Percentiles rank a stretch among this genome's conserved stretches.
Evolutionary conservation across 2,888 invertebrate species (phyloP).

Genomic region (Pollenia labialis): DNA sequence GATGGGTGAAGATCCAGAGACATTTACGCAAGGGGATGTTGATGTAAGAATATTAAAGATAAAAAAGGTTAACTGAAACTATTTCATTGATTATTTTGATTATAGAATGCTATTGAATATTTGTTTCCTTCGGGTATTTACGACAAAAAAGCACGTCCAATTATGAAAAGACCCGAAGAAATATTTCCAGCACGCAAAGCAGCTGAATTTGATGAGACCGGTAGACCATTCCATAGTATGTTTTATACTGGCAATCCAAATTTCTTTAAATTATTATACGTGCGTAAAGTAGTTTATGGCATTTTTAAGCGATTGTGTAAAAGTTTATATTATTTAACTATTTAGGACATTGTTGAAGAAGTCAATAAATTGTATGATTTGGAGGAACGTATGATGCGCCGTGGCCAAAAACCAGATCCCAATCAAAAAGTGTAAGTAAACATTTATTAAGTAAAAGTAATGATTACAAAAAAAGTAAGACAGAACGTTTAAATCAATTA

Average conservation of each 20-base stretch:
- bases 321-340: slow-evolving; percentile 37
- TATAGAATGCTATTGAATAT: slow-evolving; percentile 93
- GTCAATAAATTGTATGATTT: slow-evolving; percentile 88
- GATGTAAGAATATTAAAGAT: slow-evolving; percentile 85
- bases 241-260: slow-evolving; percentile 96
- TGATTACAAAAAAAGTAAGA: too few species aligned
- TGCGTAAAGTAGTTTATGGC: slow-evolving; percentile 85
- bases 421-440: slow-evolving; percentile 86
- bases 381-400: slow-evolving; percentile 89
- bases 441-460: too few species aligned
- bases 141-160: slow-evolving; percentile 92
- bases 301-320: slow-evolving; percentile 68
- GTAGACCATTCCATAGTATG: slow-evolving; percentile 94
- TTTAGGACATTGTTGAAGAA: slow-evolving; percentile 88
- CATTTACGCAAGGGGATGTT: slow-evolving; percentile 93
- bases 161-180: slow-evolving; percentile 95
- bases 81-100: background rate
- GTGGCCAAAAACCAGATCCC: slow-evolving; percentile 87
- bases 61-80: slow-evolving; percentile 76
- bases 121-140: slow-evolving; percentile 97
- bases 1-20: slow-evolving; percentile 97
- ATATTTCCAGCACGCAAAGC: slow-evolving; percentile 93
- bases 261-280: slow-evolving; percentile 93
- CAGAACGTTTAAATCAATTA: too few species aligned
- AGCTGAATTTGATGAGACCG: slow-evolving; percentile 95